Conservation (phyloP, 92 coral and sea anemone species). For the Parazoanthus swiftii region DNA sequence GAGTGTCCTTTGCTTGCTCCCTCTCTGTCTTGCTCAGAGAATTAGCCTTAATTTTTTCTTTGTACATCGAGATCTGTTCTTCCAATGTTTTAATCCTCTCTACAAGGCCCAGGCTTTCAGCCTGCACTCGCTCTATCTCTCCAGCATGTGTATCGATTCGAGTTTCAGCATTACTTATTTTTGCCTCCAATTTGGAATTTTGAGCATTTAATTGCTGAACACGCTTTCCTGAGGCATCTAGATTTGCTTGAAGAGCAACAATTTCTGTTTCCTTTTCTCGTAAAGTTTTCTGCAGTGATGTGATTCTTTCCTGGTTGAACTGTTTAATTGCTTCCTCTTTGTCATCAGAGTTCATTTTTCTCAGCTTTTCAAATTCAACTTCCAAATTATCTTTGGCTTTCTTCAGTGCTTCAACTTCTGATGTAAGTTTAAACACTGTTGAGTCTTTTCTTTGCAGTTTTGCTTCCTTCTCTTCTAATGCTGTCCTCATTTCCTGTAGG, state of each 20-base stretch:
- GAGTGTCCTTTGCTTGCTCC: slow-evolving; percentile 52
- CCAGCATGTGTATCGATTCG: slow-evolving; percentile 49
- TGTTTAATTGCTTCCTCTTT: slow-evolving; percentile 52
- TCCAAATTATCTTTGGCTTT: slow-evolving; percentile 23
- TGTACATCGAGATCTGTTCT: slow-evolving; percentile 48
- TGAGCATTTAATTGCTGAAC: slow-evolving; percentile 59
- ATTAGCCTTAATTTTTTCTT: slow-evolving; percentile 55
- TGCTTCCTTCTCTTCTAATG: slow-evolving; percentile 8
- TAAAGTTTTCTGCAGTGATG: slow-evolving; percentile 45
- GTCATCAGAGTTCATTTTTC: slow-evolving; percentile 21
- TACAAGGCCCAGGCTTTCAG: slow-evolving; percentile 52
- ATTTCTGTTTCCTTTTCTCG: slow-evolving; percentile 39
- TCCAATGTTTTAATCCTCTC: slow-evolving; percentile 61
- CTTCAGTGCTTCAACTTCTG: slow-evolving; percentile 7
- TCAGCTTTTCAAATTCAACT: not conserved
- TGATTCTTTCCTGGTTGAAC: slow-evolving; percentile 59
- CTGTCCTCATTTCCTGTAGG: slow-evolving; percentile 27
- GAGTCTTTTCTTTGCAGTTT: slow-evolving; percentile 5
- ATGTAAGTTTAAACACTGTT: slow-evolving; percentile 14
- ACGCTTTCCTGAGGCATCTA: slow-evolving; percentile 49
- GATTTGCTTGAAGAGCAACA: slow-evolving; percentile 51
- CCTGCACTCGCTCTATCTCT: slow-evolving; percentile 52
- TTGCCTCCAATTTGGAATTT: slow-evolving; percentile 68
- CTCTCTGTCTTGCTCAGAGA: slow-evolving; percentile 48
- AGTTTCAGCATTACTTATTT: slow-evolving; percentile 74